Percentiles rank a stretch among this genome's conserved stretches.
These are phyloP conservation scores for Cryptoprocta ferox DNA, from an alignment of 2,797 vertebrate genomes.

Conservation along the genomic window DNA sequence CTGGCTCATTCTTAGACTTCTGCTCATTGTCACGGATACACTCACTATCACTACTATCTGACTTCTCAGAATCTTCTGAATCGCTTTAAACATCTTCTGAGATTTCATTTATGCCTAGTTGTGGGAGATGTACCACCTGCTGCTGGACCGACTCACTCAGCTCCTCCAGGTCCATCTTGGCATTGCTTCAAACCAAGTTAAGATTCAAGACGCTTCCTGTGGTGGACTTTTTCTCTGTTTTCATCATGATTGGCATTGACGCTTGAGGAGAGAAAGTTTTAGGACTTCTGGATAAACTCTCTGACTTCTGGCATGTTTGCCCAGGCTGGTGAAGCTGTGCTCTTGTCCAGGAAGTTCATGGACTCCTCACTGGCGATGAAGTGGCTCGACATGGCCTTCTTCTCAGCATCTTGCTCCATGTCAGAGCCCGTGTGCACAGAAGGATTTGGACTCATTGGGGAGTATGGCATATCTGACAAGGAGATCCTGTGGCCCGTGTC, in stretches of 20 bases:
- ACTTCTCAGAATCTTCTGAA: constrained; percentile 97
- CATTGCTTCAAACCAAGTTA: constrained; percentile 95
- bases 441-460: constrained; percentile 97
- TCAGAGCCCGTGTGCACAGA: constrained; percentile 98
- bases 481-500: constrained; percentile 92
- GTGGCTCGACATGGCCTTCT: constrained; percentile 93
- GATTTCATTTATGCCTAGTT: constrained; percentile 97
- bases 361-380: constrained; percentile 98
- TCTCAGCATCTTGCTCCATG: constrained; percentile 94
- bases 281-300: constrained; percentile 93
- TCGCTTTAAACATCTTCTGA: constrained; percentile 96
- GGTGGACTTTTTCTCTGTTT: constrained; percentile 92
- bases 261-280: constrained; percentile 93
- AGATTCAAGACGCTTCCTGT: constrained; percentile 97
- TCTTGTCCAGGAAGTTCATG: constrained; percentile 96
- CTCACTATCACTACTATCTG: constrained; percentile 96
- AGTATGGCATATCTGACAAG: constrained; percentile 95
- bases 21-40: constrained; percentile 95
- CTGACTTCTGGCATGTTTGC: constrained; percentile 91
- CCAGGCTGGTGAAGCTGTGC: constrained; percentile 94
- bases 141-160: constrained; percentile 96
- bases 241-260: constrained; percentile 89
- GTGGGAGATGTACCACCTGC: constrained; percentile 91
- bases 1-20: constrained; percentile 91
- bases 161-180: constrained; percentile 98